phyloP scores from a whole-genome alignment of 2,113 vertebrate genomes.

The Epinephelus moara region DNA sequence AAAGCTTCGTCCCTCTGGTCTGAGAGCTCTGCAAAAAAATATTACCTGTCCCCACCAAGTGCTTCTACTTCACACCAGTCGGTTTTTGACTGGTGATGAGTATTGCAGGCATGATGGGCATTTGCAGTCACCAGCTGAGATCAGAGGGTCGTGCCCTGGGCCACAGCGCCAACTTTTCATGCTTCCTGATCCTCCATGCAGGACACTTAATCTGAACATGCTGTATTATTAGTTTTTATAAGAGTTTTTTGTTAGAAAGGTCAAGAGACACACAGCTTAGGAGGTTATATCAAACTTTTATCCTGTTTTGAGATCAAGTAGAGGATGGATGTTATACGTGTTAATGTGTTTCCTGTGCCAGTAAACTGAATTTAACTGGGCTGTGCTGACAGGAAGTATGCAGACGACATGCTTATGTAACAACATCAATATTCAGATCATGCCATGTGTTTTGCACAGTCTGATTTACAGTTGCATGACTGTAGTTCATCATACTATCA shows the following conservation, averaged over 20 bases:
- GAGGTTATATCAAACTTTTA: not conserved
- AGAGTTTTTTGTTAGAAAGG: not conserved
- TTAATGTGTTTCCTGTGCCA: slow-evolving; percentile 8
- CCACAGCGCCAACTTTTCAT: not conserved
- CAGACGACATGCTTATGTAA: slow-evolving; percentile 11
- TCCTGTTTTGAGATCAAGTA: not conserved
- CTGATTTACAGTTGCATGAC: slow-evolving; percentile 19
- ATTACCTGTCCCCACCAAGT: not conserved
- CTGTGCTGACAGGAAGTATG: slow-evolving; percentile 18
- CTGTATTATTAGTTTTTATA: not conserved
- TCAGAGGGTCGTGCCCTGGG: not conserved
- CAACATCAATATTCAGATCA: slow-evolving; percentile 26
- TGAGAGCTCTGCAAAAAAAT: not conserved
- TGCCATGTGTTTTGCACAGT: slow-evolving; percentile 6
- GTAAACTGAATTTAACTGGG: not conserved
- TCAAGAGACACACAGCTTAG: not conserved
- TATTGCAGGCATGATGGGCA: not conserved
- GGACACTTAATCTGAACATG: not conserved
- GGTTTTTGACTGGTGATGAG: not conserved
- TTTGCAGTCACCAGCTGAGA: not conserved
- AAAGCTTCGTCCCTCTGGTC: not conserved
- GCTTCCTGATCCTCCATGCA: not conserved
- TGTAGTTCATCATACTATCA: slow-evolving; percentile 12
- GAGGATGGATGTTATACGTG: not conserved
- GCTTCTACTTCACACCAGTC: not conserved